These are phyloP conservation scores for Pionites leucogaster DNA, from an alignment of 2,113 vertebrate species.

Conservation along the genomic window DNA sequence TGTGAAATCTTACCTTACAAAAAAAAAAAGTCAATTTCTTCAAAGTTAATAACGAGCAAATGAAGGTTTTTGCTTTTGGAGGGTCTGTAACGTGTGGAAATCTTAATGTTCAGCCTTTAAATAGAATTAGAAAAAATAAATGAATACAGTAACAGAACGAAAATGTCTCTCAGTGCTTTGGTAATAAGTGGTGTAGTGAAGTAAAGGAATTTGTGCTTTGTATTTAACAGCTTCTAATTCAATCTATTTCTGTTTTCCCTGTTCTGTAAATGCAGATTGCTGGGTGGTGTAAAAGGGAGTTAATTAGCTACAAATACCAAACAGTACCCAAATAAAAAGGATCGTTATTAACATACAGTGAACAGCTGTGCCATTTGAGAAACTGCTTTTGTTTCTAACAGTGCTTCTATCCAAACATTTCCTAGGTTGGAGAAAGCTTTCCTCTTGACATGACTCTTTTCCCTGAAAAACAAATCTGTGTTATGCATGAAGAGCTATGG, in stretches of 20 bases:
- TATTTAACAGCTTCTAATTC: slow-evolving; percentile 59
- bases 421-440: slow-evolving; percentile 1
- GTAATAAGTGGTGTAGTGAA: slow-evolving; percentile 34
- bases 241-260: slow-evolving; percentile 52
- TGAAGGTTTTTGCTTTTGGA: background rate
- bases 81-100: background rate
- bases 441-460: background rate
- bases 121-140: background rate
- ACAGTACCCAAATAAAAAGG: slow-evolving; percentile 72
- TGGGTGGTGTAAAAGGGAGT: slow-evolving; percentile 61
- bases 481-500: background rate
- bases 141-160: background rate
- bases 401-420: slow-evolving; percentile 41
- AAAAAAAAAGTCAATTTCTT: background rate
- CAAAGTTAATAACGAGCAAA: background rate
- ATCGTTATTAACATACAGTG: slow-evolving; percentile 64
- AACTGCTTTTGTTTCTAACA: slow-evolving; percentile 57
- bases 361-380: slow-evolving; percentile 72
- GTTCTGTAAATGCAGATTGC: slow-evolving; percentile 65
- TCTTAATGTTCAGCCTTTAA: background rate
- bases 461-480: background rate
- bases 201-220: slow-evolving; percentile 27
- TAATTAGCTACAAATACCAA: slow-evolving; percentile 77
- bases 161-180: slow-evolving; percentile 16
- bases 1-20: slow-evolving; percentile 21